Evolutionary conservation across 2,113 vertebrate species (phyloP).

Genomic region (Rallus limicola): DNA sequence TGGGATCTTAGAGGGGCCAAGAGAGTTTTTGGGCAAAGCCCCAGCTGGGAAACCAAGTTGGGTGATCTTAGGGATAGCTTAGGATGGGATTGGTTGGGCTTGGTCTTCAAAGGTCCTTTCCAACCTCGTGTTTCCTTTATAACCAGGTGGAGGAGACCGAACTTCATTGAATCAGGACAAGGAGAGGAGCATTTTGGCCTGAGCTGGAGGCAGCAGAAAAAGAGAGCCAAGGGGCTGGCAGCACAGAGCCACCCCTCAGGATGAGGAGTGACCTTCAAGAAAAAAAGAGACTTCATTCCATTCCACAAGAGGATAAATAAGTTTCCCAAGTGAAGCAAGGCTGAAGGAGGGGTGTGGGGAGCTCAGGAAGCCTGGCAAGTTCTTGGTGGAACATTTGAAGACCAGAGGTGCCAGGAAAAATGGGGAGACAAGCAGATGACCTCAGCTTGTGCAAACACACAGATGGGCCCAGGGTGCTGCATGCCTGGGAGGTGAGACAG

Average conservation of each 20-base stretch:
- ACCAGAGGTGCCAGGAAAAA: background rate
- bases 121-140: no score
- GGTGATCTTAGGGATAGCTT: no score
- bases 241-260: background rate
- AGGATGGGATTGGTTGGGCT: no score
- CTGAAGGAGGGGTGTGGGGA: fast-evolving
- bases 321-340: background rate
- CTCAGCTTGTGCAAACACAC: background rate
- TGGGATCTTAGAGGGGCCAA: no score
- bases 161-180: background rate
- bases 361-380: background rate
- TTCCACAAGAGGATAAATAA: background rate
- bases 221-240: background rate
- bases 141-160: background rate
- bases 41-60: no score
- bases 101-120: no score
- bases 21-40: no score
- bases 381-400: background rate
- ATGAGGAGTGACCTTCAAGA: background rate
- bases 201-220: background rate
- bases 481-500: background rate
- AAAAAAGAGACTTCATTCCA: background rate
- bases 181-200: background rate
- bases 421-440: background rate
- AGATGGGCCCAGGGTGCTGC: background rate